These are phyloP conservation scores for Acheta domesticus DNA, from an alignment of 2,888 invertebrate species.

Conservation along the genomic window DNA sequence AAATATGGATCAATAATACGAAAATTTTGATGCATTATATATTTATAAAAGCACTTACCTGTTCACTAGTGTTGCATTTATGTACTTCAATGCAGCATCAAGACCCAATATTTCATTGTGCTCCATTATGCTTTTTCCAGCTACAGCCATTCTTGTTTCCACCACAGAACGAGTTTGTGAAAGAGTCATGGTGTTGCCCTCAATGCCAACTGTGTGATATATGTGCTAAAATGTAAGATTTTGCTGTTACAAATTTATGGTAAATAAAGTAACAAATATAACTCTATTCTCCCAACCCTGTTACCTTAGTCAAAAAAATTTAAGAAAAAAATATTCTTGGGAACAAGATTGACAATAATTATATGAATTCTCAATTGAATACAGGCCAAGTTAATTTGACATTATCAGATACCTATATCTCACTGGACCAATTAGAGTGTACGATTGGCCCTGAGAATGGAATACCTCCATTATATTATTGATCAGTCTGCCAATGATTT, in stretches of 20 bases:
- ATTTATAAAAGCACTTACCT: slow-evolving; percentile 45
- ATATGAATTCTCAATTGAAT: too few relatives aligned
- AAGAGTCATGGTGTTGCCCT: slow-evolving; percentile 95
- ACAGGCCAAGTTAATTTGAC: too few relatives aligned
- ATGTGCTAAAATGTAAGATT: slow-evolving; percentile 61
- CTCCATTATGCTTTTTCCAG: slow-evolving; percentile 89
- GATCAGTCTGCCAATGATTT: too few relatives aligned
- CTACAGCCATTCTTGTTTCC: slow-evolving; percentile 83
- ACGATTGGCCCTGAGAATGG: too few relatives aligned
- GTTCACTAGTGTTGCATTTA: slow-evolving; percentile 75
- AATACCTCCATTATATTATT: too few relatives aligned
- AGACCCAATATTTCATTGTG: slow-evolving; percentile 95
- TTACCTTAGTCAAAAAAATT: too few relatives aligned
- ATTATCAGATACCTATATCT: too few relatives aligned
- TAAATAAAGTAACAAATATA: too few relatives aligned
- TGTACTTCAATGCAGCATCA: slow-evolving; percentile 92
- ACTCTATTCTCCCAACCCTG: too few relatives aligned
- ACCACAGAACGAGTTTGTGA: slow-evolving; percentile 87
- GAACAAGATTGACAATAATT: too few relatives aligned
- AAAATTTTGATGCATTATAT: background rate
- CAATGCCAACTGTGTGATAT: slow-evolving; percentile 95
- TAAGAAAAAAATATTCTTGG: too few relatives aligned
- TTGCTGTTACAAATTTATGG: background rate
- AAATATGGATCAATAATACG: background rate
- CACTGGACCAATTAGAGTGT: too few relatives aligned